Conservation (phyloP, 2,888 invertebrate genomes). For the Cheilosia scutellata region DNA sequence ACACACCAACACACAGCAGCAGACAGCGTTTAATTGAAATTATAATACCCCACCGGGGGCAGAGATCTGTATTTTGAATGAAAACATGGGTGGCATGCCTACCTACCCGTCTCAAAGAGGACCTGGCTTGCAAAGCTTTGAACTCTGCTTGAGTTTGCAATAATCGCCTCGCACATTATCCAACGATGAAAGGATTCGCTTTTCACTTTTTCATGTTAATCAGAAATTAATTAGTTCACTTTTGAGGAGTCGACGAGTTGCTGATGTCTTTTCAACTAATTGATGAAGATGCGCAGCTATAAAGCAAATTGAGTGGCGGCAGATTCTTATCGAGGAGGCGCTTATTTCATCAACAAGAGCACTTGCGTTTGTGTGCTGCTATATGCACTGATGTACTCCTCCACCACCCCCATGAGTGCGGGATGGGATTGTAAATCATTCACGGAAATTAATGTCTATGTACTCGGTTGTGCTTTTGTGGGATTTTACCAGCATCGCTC, state of each 20-base stretch:
- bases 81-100: not conserved
- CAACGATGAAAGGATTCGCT: constrained; percentile 27
- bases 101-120: no score
- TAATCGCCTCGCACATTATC: not conserved
- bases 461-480: constrained; percentile 33
- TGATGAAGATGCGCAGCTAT: constrained; percentile 10
- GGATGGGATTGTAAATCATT: constrained; percentile 27
- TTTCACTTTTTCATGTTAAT: constrained; percentile 61
- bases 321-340: constrained; percentile 40
- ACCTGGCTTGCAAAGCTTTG: constrained; percentile 26
- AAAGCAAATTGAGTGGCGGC: constrained; percentile 27
- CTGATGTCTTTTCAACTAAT: constrained; percentile 18
- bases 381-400: not conserved
- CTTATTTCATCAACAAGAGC: constrained; percentile 39
- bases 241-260: constrained; percentile 1
- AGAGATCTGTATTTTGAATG: not conserved
- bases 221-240: constrained; percentile 59
- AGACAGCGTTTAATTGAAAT: constrained; percentile 61
- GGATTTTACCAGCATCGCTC: constrained; percentile 29
- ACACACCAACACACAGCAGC: constrained; percentile 28
- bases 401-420: not conserved
- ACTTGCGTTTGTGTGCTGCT: not conserved
- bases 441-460: constrained; percentile 42
- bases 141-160: constrained; percentile 51
- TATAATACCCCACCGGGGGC: constrained; percentile 15